Evolutionary conservation across 2,797 vertebrate genomes (phyloP).

Genomic region (Alca torda): DNA sequence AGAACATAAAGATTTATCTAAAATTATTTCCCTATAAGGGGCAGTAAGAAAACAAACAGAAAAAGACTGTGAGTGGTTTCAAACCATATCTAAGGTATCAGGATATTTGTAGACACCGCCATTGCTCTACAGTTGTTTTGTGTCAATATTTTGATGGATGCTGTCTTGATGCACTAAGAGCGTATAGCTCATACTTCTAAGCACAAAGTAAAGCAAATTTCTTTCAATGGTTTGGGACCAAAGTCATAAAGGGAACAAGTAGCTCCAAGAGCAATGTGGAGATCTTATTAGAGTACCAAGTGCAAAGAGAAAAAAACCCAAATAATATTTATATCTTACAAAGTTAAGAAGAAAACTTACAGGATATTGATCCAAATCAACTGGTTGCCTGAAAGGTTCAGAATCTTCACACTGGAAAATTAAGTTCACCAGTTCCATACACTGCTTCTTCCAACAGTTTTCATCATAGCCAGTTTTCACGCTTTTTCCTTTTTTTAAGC

Average conservation of each 20-base stretch:
- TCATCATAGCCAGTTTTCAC: slow-evolving; percentile 80
- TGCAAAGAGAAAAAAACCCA: not conserved
- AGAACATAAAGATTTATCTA: not conserved
- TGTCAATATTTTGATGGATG: not conserved
- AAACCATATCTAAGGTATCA: not conserved
- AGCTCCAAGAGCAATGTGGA: not conserved
- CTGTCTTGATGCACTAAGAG: not conserved
- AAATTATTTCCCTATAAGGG: not conserved
- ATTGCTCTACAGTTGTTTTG: not conserved
- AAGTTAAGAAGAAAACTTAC: slow-evolving; percentile 74
- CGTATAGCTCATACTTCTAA: not conserved
- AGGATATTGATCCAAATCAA: slow-evolving; percentile 90
- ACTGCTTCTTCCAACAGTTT: slow-evolving; percentile 91
- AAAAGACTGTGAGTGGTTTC: not conserved
- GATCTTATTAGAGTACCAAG: not conserved
- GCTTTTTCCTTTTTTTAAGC: slow-evolving; percentile 63
- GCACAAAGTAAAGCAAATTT: not conserved
- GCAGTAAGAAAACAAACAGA: not conserved
- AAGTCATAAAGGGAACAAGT: not conserved
- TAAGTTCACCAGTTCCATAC: slow-evolving; percentile 88
- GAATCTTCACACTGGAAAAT: slow-evolving; percentile 97
- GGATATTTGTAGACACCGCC: not conserved
- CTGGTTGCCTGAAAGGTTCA: slow-evolving; percentile 93
- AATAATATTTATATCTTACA: not conserved
- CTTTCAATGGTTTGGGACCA: not conserved